A percentile compares a stretch with the other conserved stretches of the same genome.
Conservation (phyloP, 2,113 vertebrate genomes). For the Plecturocebus donacophilus region DNA sequence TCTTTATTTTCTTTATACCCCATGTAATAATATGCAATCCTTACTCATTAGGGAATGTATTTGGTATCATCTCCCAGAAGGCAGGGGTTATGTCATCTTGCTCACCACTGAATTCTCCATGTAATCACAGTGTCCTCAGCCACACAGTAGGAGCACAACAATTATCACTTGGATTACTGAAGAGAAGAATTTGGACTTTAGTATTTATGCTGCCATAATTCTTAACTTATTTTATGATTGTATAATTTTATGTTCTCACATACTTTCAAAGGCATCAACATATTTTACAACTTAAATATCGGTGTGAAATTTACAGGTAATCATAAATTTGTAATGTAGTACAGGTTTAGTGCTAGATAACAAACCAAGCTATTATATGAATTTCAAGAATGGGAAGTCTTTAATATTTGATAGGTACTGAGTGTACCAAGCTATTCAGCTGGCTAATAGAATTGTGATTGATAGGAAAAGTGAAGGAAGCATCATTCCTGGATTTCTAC, state of each 20-base stretch:
- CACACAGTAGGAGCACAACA: background rate
- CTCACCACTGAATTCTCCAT: background rate
- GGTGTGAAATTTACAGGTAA: slow-evolving; percentile 39
- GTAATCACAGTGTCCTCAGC: fast-evolving
- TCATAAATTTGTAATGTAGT: slow-evolving; percentile 54
- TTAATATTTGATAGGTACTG: slow-evolving; percentile 14
- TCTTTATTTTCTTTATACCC: background rate
- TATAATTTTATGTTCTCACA: slow-evolving; percentile 24
- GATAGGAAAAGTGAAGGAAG: background rate
- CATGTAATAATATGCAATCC: background rate
- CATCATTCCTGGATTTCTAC: background rate
- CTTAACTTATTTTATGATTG: background rate
- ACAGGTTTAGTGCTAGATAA: slow-evolving; percentile 39
- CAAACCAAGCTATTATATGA: slow-evolving; percentile 29
- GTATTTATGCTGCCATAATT: background rate
- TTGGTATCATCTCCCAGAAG: background rate
- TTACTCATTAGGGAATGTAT: background rate
- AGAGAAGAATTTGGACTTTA: background rate
- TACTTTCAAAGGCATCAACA: background rate
- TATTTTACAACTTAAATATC: slow-evolving; percentile 58
- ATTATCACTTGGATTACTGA: background rate
- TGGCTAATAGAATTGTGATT: background rate
- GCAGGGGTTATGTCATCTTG: background rate
- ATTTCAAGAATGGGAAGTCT: slow-evolving; percentile 28
- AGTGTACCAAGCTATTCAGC: background rate